Evolutionary conservation across 2,113 vertebrate species (phyloP).

Genomic region (Oceanites oceanicus): DNA sequence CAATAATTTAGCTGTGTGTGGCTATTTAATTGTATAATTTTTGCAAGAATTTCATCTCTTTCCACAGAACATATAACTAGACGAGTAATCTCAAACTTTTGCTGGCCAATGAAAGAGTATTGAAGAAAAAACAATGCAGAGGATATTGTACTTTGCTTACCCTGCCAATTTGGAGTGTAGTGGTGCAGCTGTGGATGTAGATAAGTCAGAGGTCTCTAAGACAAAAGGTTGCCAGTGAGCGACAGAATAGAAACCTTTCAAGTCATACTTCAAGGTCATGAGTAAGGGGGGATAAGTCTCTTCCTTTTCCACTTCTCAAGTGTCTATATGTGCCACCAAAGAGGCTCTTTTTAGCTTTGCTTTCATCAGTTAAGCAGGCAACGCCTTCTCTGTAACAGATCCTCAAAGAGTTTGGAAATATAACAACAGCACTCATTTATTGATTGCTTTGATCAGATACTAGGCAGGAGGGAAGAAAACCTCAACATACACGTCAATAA

Average conservation of each 20-base stretch:
- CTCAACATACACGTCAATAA: conserved; percentile 36
- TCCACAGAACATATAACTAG: not conserved
- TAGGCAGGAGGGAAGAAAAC: conserved; percentile 27
- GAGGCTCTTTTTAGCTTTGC: not conserved
- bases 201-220: not conserved
- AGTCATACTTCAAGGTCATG: not conserved
- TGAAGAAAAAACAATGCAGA: not conserved
- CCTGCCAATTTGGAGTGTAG: not conserved
- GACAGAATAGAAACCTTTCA: not conserved
- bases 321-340: not conserved
- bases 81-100: not conserved
- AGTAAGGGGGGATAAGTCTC: not conserved
- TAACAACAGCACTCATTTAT: conserved; percentile 53
- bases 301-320: not conserved
- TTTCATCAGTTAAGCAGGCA: conserved; percentile 32
- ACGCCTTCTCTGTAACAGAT: not conserved
- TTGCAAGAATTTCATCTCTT: not conserved
- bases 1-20: not conserved
- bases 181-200: not conserved
- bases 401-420: conserved; percentile 47
- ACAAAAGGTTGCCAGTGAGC: not conserved
- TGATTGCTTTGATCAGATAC: conserved; percentile 60
- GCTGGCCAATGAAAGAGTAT: not conserved
- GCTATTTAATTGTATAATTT: not conserved
- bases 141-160: not conserved